Conservation (phyloP, 1,140 invertebrate species). For the Temnothorax nylanderi region DNA sequence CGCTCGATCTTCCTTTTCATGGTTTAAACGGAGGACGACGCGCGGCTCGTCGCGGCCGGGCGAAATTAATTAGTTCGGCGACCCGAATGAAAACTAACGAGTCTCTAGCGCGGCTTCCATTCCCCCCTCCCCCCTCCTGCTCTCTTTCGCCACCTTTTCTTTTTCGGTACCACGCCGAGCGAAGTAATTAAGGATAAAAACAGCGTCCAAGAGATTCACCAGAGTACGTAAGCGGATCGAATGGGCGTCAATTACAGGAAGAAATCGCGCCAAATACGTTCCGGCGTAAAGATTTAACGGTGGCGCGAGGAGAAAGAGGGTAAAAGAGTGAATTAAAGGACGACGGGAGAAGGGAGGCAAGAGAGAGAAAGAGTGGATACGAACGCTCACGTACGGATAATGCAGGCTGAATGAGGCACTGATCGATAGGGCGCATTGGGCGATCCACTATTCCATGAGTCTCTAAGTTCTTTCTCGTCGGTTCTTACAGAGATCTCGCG, state of each 20-base stretch:
- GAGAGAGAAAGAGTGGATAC: neutral
- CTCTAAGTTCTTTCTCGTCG: neutral
- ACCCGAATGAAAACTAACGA: slow-evolving; percentile 69
- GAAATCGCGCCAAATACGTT: slow-evolving; percentile 57
- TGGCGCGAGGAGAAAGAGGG: slow-evolving; percentile 19
- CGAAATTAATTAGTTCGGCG: slow-evolving; percentile 64
- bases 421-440: slow-evolving; percentile 59
- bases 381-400: slow-evolving; percentile 28
- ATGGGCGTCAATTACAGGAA: slow-evolving; percentile 60
- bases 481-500: slow-evolving; percentile 19
- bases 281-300: slow-evolving; percentile 54
- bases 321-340: slow-evolving; percentile 46
- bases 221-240: slow-evolving; percentile 48
- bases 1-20: slow-evolving; percentile 56
- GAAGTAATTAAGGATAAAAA: slow-evolving; percentile 61
- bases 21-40: slow-evolving; percentile 40
- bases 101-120: slow-evolving; percentile 24
- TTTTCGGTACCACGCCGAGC: slow-evolving; percentile 43
- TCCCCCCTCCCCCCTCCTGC: neutral
- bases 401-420: slow-evolving; percentile 31
- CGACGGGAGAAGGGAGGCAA: neutral
- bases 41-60: slow-evolving; percentile 37
- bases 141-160: slow-evolving; percentile 32
- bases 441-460: slow-evolving; percentile 10
- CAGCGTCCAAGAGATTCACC: slow-evolving; percentile 35